A percentile compares a stretch with the other conserved stretches of the same genome.
Evolutionary conservation across 2,888 invertebrate genomes (phyloP).

Genomic region (Drosophila mimetica): DNA sequence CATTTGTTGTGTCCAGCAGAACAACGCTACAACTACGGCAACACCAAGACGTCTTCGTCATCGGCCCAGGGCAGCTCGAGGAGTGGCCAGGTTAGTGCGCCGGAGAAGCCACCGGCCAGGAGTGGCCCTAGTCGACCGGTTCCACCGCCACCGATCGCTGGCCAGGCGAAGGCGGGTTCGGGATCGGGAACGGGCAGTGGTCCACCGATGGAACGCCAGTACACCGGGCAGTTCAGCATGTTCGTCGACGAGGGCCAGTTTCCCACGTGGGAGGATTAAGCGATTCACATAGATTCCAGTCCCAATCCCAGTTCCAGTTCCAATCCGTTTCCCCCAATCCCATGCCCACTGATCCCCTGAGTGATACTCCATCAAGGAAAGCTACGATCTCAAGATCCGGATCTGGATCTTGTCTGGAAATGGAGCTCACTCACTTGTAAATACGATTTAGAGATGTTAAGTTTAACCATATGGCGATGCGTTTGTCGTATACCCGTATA

Average conservation of each 20-base stretch:
- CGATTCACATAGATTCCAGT: conserved; percentile 7
- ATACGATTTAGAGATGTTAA: conserved; percentile 74
- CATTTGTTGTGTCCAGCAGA: conserved; percentile 52
- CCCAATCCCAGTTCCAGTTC: neutral
- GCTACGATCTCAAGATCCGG: conserved; percentile 11
- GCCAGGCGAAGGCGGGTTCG: conserved; percentile 12
- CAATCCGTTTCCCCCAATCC: neutral
- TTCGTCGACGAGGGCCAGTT: conserved; percentile 87
- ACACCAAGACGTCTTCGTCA: conserved; percentile 59
- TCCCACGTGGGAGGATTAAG: conserved; percentile 89
- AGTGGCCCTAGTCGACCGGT: conserved; percentile 18
- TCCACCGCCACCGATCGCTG: conserved; percentile 21
- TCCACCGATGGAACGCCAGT: conserved; percentile 69
- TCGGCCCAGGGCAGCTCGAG: conserved; percentile 77
- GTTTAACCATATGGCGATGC: conserved; percentile 61
- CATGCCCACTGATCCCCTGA: neutral
- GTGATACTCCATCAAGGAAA: neutral
- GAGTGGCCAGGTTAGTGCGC: conserved; percentile 58
- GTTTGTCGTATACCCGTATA: conserved; percentile 28
- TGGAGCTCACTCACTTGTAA: conserved; percentile 73
- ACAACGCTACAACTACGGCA: conserved; percentile 79
- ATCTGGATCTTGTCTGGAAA: too few species aligned
- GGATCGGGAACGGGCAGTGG: conserved; percentile 49
- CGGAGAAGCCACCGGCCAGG: conserved; percentile 69
- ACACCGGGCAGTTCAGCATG: conserved; percentile 84